Base-by-base conservation (phyloP, 2,113 vertebrate species). In the Embiotoca jacksoni region DNA sequence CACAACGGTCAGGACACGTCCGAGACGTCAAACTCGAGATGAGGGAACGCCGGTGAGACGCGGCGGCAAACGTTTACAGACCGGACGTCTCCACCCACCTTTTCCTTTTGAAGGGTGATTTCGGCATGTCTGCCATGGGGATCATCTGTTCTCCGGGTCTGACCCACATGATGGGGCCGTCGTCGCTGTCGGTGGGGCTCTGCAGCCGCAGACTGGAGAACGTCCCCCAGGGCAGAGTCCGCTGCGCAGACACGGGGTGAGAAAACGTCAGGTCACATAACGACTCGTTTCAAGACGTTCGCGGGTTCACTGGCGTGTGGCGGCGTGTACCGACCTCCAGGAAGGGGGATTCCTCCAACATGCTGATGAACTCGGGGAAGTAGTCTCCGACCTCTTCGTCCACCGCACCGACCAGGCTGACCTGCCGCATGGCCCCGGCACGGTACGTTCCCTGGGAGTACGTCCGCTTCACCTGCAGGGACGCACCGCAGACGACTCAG, bases 101-200 rank as follows among this genome's bases (percentile, higher is more conserved):
- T 92, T 93, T 93, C 44, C 91, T 88, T 80, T 93, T 93, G 68
- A 92, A 93, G 47, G 92, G 92, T 7, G 92, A 93, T 54, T 93
- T 93, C 31, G 92, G 92, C 90, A 93, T 93, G 80, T 93, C 92
- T 6, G 92, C 92, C 91, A 93, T 81, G 0, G 92, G 92, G 74
- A 93, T 93, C 91, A 92, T 93, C 85, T 93, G 92, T 54, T 93
- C 92, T 49, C 92, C 92, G 0, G 92, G 92, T 88, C 92, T 65
- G 84, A 93, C 92, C 92, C 92, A 93, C 92, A 93, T 93, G 72
- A 93, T 93, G 75, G 92, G 92, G 71, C 92, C 92, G 6, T 93
- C 92, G 75, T 93, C 92, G 10, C 92, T 93, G 65, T 93, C 92
- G 0, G 89, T 93, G 50, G 89, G 92, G 58, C 90, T 93, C 64